Evolutionary conservation across 2,888 invertebrate species (phyloP).

Genomic region (Chydorus sphaericus): DNA sequence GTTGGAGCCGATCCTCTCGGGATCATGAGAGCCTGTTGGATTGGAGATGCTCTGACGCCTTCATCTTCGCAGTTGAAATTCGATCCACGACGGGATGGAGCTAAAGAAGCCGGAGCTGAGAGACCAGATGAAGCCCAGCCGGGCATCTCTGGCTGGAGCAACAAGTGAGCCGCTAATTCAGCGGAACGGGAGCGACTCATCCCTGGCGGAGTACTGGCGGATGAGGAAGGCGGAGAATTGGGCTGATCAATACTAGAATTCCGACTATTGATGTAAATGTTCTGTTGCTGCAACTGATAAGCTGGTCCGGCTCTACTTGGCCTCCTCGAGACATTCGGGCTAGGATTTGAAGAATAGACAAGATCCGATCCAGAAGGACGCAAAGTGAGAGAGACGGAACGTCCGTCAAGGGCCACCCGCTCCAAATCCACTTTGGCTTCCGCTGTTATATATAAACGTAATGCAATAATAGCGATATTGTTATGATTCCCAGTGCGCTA

Average conservation of each 20-base stretch:
- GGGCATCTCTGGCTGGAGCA: conserved; percentile 74
- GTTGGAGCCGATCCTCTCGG: conserved; percentile 10
- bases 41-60: too few species aligned
- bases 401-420: not conserved
- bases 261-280: not conserved
- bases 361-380: not conserved
- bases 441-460: too few species aligned
- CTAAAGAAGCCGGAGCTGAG: conserved; percentile 33
- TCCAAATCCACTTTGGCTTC: not conserved
- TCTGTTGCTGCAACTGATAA: not conserved
- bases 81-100: conserved; percentile 58
- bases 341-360: too few species aligned
- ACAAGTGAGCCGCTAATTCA: conserved; percentile 19
- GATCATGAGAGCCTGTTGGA: too few species aligned
- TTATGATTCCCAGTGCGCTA: too few species aligned
- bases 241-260: not conserved
- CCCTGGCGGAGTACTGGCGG: not conserved
- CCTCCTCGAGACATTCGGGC: too few species aligned
- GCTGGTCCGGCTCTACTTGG: too few species aligned
- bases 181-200: conserved; percentile 5
- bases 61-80: conserved; percentile 38
- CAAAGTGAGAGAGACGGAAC: not conserved
- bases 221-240: not conserved
- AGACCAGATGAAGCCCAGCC: conserved; percentile 33
- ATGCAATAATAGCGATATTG: too few species aligned